A percentile compares a stretch with the other conserved stretches of the same genome.
Evolutionary conservation across 2,888 invertebrate species (phyloP).

Genomic region (Rhodophaea formosa): DNA sequence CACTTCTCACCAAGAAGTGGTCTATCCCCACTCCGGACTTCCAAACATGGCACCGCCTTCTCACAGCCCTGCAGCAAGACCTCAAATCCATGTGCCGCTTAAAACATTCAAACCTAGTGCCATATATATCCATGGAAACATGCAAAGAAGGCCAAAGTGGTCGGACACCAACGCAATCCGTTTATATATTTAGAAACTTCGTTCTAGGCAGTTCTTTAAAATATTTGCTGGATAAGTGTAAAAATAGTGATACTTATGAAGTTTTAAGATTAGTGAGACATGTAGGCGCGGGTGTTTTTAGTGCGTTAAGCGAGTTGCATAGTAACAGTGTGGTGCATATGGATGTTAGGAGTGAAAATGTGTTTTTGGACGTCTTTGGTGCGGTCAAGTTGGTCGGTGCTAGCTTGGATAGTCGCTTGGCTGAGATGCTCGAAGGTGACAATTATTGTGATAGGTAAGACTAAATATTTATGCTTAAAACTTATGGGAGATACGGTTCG

Average conservation of each 20-base stretch:
- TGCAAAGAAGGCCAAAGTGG: constrained; percentile 73
- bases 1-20: constrained; percentile 90
- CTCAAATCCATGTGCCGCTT: constrained; percentile 85
- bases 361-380: constrained; percentile 86
- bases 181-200: constrained; percentile 88
- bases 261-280: constrained; percentile 77
- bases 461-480: too few species aligned
- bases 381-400: constrained; percentile 84
- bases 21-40: constrained; percentile 68
- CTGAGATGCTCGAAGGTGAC: constrained; percentile 77
- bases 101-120: constrained; percentile 86
- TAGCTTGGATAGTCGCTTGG: constrained; percentile 84
- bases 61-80: constrained; percentile 89
- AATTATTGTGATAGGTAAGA: constrained; percentile 63
- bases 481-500: too few species aligned
- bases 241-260: constrained; percentile 56
- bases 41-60: constrained; percentile 76
- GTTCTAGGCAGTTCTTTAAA: constrained; percentile 74
- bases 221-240: constrained; percentile 44
- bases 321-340: constrained; percentile 91
- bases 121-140: constrained; percentile 87
- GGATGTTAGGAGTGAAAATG: constrained; percentile 87
- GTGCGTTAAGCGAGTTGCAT: constrained; percentile 89
- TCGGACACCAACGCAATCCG: constrained; percentile 54
- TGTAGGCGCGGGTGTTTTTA: constrained; percentile 86